A percentile compares a stretch with the other conserved stretches of the same genome.
Evolutionary conservation across 2,797 vertebrate species (phyloP).

Genomic region (Megaceryle alcyon): DNA sequence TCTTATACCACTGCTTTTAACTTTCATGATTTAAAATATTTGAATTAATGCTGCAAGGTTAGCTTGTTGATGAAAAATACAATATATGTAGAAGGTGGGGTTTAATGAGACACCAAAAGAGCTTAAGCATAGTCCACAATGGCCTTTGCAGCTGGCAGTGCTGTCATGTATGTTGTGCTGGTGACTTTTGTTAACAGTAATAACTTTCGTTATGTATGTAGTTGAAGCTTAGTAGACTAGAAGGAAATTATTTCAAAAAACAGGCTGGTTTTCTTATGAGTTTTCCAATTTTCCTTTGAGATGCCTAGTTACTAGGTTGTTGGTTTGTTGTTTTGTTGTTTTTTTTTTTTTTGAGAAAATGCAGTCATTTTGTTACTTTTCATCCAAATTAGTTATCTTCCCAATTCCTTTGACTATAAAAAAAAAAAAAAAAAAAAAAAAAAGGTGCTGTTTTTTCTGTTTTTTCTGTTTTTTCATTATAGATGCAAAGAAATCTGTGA

Average conservation of each 20-base stretch:
- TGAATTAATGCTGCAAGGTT: not conserved
- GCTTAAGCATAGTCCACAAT: not conserved
- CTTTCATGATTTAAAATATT: not conserved
- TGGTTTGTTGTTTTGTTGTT: rapidly evolving
- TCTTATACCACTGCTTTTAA: not conserved
- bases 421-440: not conserved
- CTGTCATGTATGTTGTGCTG: not conserved
- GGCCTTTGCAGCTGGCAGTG: not conserved
- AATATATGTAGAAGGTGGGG: not conserved
- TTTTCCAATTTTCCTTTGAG: not conserved
- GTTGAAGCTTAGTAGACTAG: not conserved
- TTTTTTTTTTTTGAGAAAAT: not conserved
- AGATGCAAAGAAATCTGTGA: not conserved
- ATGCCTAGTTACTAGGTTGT: not conserved
- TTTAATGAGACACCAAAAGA: not conserved
- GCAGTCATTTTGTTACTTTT: not conserved
- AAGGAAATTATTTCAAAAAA: not conserved
- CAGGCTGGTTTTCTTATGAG: not conserved
- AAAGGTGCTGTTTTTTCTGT: not conserved
- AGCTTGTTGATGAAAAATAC: not conserved
- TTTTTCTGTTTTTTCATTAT: not conserved
- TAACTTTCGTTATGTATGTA: not conserved
- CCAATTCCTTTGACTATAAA: not conserved
- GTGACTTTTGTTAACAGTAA: not conserved
- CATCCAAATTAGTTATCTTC: not conserved